Base-by-base conservation (phyloP, 2,888 invertebrate species). In the Cryptophagus acutangulus region DNA sequence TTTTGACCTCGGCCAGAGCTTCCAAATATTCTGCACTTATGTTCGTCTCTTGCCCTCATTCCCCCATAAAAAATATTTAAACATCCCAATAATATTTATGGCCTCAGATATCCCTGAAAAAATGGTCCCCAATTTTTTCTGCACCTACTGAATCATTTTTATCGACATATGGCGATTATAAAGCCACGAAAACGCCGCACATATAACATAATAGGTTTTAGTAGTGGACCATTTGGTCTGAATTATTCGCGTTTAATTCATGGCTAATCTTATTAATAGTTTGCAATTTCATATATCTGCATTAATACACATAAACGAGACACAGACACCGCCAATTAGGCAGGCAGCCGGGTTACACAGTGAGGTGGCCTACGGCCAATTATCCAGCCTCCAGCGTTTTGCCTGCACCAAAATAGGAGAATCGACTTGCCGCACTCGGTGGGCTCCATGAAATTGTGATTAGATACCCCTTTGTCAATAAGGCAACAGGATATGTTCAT, bases 181-280 rank as follows among this genome's bases (percentile, higher is more conserved):
- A n/a, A n/a, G n/a, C n/a, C n/a, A n/a, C n/a, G n/a, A n/a, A n/a
- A n/a, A n/a, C n/a, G n/a, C n/a, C n/a, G n/a, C n/a, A n/a, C n/a
- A n/a, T n/a, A n/a, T n/a, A n/a, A n/a, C n/a, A n/a, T n/a, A n/a
- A n/a, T n/a, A n/a, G n/a, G n/a, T n/a, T n/a, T n/a, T n/a, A n/a
- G n/a, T n/a, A n/a, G n/a, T n/a, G n/a, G n/a, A n/a, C n/a, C n/a
- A 30, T 26, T 43, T 34, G 17, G 35, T 39, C 28, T 17, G 15
- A 36, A 43, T 43, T 43, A 43, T 40, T 36, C 36, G 14, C 33
- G 36, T 26, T 36, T 40, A 45, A 40, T 39, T 45, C 40, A 41
- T 25, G 42, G 40, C 41, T 48, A 48, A 48, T 48, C 48, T 38
- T 41, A 41, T 43, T 45, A 48, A 43, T 41, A 39, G 40, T 45